Percentiles rank a stretch among this genome's conserved stretches.
Evolutionary conservation across 2,888 invertebrate genomes (phyloP).

Genomic region (Drosophila melanocephala): DNA sequence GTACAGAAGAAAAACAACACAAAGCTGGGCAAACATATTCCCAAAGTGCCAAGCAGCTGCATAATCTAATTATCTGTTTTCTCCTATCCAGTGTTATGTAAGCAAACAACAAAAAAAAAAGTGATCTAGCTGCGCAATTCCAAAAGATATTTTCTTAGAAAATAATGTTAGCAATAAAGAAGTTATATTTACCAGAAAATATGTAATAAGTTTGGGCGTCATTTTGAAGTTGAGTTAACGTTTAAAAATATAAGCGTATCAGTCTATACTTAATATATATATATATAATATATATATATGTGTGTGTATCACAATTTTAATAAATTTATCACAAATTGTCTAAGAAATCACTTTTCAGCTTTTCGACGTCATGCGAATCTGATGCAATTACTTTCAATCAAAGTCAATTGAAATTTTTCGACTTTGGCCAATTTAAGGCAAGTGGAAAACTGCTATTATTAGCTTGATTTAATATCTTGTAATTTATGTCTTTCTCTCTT

Average conservation of each 20-base stretch:
- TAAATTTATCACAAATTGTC: slow-evolving; percentile 55
- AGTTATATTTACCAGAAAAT: slow-evolving; percentile 80
- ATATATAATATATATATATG: neutral
- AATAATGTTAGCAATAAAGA: neutral
- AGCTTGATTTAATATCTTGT: slow-evolving; percentile 17
- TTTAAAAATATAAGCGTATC: slow-evolving; percentile 47
- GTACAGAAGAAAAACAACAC: neutral
- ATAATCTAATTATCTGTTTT: neutral
- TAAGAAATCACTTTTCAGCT: slow-evolving; percentile 27
- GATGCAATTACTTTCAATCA: slow-evolving; percentile 63
- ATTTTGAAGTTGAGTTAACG: slow-evolving; percentile 48
- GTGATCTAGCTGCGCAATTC: neutral
- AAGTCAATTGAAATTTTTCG: slow-evolving; percentile 57
- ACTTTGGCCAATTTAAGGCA: slow-evolving; percentile 30
- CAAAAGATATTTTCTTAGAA: neutral
- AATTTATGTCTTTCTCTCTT: neutral
- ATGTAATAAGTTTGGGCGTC: slow-evolving; percentile 82
- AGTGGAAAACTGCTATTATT: slow-evolving; percentile 23
- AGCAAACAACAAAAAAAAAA: neutral
- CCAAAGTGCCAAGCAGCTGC: neutral
- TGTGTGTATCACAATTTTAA: slow-evolving; percentile 57
- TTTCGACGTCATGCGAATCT: slow-evolving; percentile 33
- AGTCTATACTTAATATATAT: slow-evolving; percentile 53
- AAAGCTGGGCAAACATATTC: neutral
- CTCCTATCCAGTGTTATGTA: slow-evolving; percentile 3